Evolutionary conservation across 2,797 vertebrate genomes (phyloP).

Genomic region (Hemibagrus guttatus): DNA sequence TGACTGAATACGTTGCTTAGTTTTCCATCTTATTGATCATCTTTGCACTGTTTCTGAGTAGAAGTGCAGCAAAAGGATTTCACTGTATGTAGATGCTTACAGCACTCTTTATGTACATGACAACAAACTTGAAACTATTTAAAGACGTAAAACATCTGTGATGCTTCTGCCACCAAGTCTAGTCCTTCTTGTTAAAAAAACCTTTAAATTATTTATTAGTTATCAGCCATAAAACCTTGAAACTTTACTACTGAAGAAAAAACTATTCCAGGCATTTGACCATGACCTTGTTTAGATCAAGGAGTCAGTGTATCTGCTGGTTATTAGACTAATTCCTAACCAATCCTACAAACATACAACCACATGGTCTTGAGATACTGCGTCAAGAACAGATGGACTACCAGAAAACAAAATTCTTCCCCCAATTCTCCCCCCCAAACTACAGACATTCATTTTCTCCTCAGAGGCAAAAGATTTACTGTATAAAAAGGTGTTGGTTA

Average conservation of each 20-base stretch:
- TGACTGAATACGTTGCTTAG: too few species aligned
- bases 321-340: not conserved
- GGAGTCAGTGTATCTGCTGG: not conserved
- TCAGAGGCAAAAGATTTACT: too few species aligned
- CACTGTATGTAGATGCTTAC: too few species aligned
- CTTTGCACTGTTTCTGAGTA: too few species aligned
- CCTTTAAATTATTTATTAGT: not conserved
- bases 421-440: too few species aligned
- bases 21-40: too few species aligned
- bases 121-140: not conserved
- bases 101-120: too few species aligned
- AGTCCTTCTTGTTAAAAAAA: not conserved
- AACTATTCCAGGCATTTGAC: not conserved
- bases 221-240: not conserved
- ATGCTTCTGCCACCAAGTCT: not conserved
- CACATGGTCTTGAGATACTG: not conserved
- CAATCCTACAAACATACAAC: not conserved
- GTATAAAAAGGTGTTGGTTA: too few species aligned
- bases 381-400: not conserved
- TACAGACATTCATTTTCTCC: too few species aligned
- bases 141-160: not conserved
- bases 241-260: not conserved
- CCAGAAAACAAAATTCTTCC: not conserved
- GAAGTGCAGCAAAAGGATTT: too few species aligned
- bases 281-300: not conserved